Percentiles rank a stretch among this genome's conserved stretches.
Conservation (phyloP, 2,113 vertebrate genomes). For the Verasper variegatus region DNA sequence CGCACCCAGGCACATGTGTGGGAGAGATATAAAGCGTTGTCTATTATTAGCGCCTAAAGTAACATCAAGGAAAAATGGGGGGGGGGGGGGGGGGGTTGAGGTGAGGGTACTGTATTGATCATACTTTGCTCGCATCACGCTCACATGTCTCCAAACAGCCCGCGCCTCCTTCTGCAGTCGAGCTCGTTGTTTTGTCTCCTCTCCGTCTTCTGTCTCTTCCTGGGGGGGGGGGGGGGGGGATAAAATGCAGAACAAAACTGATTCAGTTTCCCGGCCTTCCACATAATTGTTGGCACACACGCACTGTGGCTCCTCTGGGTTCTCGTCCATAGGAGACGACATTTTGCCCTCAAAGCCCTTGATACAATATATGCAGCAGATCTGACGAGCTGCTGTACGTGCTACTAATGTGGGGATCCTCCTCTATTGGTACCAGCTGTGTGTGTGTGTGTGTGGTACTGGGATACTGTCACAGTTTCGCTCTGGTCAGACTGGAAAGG, state of each 20-base stretch:
- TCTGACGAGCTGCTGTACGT: constrained; percentile 24
- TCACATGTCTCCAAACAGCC: constrained; percentile 65
- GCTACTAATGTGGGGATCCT: constrained; percentile 32
- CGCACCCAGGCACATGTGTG: constrained; percentile 46
- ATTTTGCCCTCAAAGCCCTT: constrained; percentile 41
- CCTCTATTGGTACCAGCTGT: constrained; percentile 60
- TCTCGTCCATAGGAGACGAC: constrained; percentile 55
- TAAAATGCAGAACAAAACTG: constrained; percentile 71
- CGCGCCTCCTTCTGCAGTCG: constrained; percentile 36
- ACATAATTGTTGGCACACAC: constrained; percentile 61
- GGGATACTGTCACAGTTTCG: constrained; percentile 72
- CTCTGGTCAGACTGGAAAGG: constrained; percentile 56
- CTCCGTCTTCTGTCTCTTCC: constrained; percentile 47
- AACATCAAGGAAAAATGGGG: constrained; percentile 46
- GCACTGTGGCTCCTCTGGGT: constrained; percentile 62
- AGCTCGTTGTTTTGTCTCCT: constrained; percentile 37
- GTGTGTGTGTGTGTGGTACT: constrained; percentile 41
- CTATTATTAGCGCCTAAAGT: constrained; percentile 68
- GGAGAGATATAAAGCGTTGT: constrained; percentile 45
- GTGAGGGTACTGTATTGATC: constrained; percentile 71
- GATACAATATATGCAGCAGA: constrained; percentile 31
- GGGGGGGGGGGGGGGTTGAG: constrained; percentile 42
- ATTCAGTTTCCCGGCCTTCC: constrained; percentile 60
- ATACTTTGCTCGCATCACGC: constrained; percentile 58
- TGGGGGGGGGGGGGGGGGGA: constrained; percentile 9